Base-by-base conservation (phyloP, 2,113 vertebrate genomes). In the Synodontis membranacea region DNA sequence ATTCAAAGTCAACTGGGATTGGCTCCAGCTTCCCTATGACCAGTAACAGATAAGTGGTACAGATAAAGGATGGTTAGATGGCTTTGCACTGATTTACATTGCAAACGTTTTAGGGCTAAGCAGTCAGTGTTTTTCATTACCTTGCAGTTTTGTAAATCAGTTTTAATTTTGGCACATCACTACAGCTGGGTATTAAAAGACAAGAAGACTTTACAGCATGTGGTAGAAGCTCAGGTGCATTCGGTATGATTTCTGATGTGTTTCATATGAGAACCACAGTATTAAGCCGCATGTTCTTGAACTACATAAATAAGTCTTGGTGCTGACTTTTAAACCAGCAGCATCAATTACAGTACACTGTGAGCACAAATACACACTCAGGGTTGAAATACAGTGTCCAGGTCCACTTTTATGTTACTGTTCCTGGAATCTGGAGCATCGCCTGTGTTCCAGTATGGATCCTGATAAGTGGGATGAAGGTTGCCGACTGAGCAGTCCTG, bases 321-420 rank as follows among this genome's bases (percentile, higher is more conserved):
- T 72, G 37, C 39, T 42, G 68, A 72, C 34, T 25, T 39, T 70
- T 42, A 25, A 1, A 42, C 19, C 4, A 11, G 25, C 25, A 4
- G 37, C 21, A 42, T 31, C 37, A 44, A 3, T 72, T 8, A 44
- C 39, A n/a, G n/a, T 68, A 74, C 3, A 23, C 4, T 74, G 70
- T 74, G 25, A 74, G 23, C 39, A 25, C 37, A 74, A 9, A 74
- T 12, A 70, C 37, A 42, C 66, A 70, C 34, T 68, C 34, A 19
- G 64, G 4, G 10, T 5, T 68, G 64, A 91, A 96, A 96, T 89
- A 95, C 91, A 31, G 87, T 89, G 83, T 97, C 95, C 80, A 96
- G 90, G 87, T 92, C 95, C 68, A 95, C 88, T 44, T 5, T 46
- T 10, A 48, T 5, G 83, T 96, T 94, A 48, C 86, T 89, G 87